These are phyloP conservation scores for Magallana ariakensis DNA, from an alignment of 1,140 invertebrate genomes.

Conservation along the genomic window DNA sequence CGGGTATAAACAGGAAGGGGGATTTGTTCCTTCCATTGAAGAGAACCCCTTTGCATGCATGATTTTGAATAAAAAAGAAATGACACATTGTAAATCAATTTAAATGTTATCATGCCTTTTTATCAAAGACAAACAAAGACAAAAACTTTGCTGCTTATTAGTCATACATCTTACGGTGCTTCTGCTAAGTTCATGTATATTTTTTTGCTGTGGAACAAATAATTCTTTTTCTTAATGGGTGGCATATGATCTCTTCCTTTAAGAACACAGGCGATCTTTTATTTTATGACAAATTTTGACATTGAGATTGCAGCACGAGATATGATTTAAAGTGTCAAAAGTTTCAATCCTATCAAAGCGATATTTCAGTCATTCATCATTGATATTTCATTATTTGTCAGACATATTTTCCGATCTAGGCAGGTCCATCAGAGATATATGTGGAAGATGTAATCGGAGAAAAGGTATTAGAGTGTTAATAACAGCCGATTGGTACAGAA, in stretches of 20 bases:
- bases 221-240: slow-evolving; percentile 38
- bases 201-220: not conserved
- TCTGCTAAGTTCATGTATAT: slow-evolving; percentile 1
- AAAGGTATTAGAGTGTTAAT: slow-evolving; percentile 24
- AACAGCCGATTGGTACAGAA: not conserved
- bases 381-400: slow-evolving; percentile 33
- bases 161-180: not conserved
- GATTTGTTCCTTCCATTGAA: not conserved
- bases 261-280: slow-evolving; percentile 21
- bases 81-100: slow-evolving; percentile 35
- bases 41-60: slow-evolving; percentile 11
- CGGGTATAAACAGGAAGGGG: slow-evolving; percentile 24
- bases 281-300: slow-evolving; percentile 39
- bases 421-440: slow-evolving; percentile 17
- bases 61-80: slow-evolving; percentile 33
- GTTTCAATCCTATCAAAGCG: slow-evolving; percentile 24
- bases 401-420: slow-evolving; percentile 36
- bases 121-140: slow-evolving; percentile 38
- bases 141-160: slow-evolving; percentile 18
- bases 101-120: slow-evolving; percentile 35
- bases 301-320: slow-evolving; percentile 24
- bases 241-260: not conserved
- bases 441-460: not conserved
- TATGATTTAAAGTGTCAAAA: slow-evolving; percentile 39
- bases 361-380: slow-evolving; percentile 35